Percentiles rank a stretch among this genome's conserved stretches.
Evolutionary conservation across 2,113 vertebrate genomes (phyloP).

Genomic region (Agapornis roseicollis): DNA sequence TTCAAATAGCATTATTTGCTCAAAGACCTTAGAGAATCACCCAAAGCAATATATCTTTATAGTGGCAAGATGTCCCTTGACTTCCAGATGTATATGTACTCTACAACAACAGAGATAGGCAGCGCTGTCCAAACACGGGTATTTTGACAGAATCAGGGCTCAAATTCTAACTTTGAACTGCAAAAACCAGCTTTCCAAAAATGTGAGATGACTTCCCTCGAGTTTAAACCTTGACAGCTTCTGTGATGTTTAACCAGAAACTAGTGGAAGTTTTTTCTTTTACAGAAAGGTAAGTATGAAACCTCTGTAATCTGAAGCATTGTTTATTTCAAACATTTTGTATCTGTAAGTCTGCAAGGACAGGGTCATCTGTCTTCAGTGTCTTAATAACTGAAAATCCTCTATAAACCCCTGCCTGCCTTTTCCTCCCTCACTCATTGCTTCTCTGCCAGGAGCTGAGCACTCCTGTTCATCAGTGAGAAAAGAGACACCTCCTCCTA

Average conservation of each 20-base stretch:
- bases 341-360: not conserved
- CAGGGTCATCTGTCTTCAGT: not conserved
- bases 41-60: not conserved
- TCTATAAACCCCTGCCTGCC: not conserved
- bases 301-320: not conserved
- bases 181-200: not conserved
- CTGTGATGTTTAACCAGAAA: not conserved
- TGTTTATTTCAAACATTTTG: not conserved
- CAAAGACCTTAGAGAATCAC: not conserved
- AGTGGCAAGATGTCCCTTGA: not conserved
- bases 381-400: not conserved
- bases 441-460: not conserved
- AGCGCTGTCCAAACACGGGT: fast-evolving
- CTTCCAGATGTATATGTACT: not conserved
- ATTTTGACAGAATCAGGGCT: not conserved
- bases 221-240: not conserved
- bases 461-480: not conserved
- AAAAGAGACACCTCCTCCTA: not conserved
- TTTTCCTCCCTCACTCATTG: not conserved
- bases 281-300: not conserved
- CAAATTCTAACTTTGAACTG: not conserved
- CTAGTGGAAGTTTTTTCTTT: not conserved
- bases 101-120: not conserved
- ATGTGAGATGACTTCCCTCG: not conserved
- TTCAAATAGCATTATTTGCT: not conserved